phyloP scores from a whole-genome alignment of 2,888 invertebrate species.

The Alloplasta piceator region DNA sequence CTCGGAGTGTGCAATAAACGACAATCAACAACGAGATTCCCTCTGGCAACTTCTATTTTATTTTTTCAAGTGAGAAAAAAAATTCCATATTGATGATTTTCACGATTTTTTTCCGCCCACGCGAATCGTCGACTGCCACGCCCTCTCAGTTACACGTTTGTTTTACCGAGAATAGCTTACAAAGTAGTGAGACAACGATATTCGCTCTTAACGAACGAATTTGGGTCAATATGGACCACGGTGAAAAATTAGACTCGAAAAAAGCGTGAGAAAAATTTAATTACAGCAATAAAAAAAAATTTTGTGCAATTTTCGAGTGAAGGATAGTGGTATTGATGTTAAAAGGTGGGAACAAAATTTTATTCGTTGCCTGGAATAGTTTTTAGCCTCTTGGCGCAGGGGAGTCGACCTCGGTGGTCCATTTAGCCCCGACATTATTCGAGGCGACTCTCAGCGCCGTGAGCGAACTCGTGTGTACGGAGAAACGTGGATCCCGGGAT shows the following conservation, averaged over 20 bases:
- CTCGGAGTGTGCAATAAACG: slow-evolving; percentile 28
- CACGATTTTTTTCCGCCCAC: not conserved
- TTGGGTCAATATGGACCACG: not conserved
- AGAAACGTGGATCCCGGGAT: slow-evolving; percentile 16
- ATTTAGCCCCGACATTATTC: not conserved
- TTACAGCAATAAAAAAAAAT: too few relatives aligned
- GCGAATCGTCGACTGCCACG: not conserved
- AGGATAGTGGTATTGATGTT: too few relatives aligned
- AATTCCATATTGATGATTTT: not conserved
- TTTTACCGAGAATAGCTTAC: slow-evolving; percentile 15
- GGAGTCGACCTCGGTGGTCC: not conserved
- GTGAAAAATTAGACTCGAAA: not conserved
- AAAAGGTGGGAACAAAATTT: not conserved
- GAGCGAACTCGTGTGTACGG: not conserved
- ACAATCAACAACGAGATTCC: slow-evolving; percentile 30
- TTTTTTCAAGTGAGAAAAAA: not conserved
- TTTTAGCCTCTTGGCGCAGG: not conserved
- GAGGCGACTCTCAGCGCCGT: not conserved
- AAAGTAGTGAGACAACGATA: slow-evolving; percentile 2
- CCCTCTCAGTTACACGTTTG: not conserved
- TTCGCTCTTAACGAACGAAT: not conserved
- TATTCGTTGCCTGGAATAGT: not conserved
- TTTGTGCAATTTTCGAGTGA: too few relatives aligned
- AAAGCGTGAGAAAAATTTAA: not conserved
- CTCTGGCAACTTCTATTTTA: not conserved